These are phyloP conservation scores for Malurus melanocephalus DNA, from an alignment of 2,113 vertebrate species.

Conservation along the genomic window DNA sequence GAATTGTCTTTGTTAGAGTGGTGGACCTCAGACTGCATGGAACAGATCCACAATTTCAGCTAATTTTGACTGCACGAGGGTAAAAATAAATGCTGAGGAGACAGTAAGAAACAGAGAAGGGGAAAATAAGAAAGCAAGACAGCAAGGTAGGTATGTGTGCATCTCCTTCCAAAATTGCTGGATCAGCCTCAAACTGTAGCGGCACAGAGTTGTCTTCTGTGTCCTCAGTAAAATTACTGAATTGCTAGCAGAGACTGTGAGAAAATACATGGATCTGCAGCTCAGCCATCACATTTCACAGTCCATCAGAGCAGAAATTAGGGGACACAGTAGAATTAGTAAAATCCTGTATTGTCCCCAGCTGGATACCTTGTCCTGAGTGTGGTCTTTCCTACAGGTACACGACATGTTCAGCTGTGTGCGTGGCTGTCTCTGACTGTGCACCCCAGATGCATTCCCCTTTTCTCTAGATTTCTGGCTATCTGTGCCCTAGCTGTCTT, in stretches of 20 bases:
- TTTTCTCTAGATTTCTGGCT: conserved; percentile 31
- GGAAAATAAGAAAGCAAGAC: neutral
- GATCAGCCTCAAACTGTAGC: neutral
- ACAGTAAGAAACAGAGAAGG: neutral
- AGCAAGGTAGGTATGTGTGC: neutral
- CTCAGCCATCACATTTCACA: neutral
- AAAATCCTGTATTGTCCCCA: neutral
- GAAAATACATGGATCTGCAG: neutral
- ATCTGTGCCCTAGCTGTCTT: neutral
- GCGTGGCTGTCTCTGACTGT: neutral
- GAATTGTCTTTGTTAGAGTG: neutral
- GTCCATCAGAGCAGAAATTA: neutral
- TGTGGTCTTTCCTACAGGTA: neutral
- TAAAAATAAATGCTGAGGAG: neutral
- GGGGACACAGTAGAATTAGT: neutral
- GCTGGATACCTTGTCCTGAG: neutral
- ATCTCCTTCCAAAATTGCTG: neutral
- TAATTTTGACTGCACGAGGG: neutral
- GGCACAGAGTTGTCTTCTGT: neutral
- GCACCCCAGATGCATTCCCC: neutral
- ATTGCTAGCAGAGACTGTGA: neutral
- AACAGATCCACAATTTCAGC: neutral
- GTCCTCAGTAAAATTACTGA: neutral
- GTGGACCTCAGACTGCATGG: neutral
- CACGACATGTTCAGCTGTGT: rapidly evolving